Evolutionary conservation across 2,888 invertebrate species (phyloP).

Genomic region (Noctua pronuba): DNA sequence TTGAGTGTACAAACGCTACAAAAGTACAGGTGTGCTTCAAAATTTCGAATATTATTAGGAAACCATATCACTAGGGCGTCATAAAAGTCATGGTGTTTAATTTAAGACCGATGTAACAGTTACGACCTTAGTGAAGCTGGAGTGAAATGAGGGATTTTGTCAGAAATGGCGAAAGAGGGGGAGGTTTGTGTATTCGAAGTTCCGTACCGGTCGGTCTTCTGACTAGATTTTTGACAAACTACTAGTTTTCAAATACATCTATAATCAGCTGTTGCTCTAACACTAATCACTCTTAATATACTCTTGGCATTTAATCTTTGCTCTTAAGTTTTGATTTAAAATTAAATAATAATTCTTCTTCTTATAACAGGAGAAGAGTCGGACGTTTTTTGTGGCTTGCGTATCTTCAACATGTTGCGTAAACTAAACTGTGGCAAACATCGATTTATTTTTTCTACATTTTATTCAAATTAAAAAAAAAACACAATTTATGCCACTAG

Average conservation of each 20-base stretch:
- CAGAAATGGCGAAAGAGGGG: neutral
- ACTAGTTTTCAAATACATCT: slow-evolving; percentile 50
- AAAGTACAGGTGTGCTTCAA: neutral
- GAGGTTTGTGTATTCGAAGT: neutral
- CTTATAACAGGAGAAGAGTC: slow-evolving; percentile 81
- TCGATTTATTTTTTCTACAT: neutral
- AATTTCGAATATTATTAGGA: neutral
- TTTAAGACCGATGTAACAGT: neutral
- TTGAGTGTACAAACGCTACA: slow-evolving; percentile 11
- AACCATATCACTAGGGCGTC: neutral
- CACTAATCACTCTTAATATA: slow-evolving; percentile 74
- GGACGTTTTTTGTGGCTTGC: slow-evolving; percentile 53
- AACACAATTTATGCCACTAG: neutral
- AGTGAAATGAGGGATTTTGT: too few relatives aligned
- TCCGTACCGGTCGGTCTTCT: slow-evolving; percentile 28
- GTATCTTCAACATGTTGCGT: neutral
- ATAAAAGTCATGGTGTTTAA: neutral
- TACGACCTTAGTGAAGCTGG: neutral
- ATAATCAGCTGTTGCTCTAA: slow-evolving; percentile 51
- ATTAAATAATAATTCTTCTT: slow-evolving; percentile 72
- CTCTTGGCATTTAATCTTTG: slow-evolving; percentile 71
- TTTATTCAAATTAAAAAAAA: neutral
- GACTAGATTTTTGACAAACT: slow-evolving; percentile 60
- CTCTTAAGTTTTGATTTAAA: slow-evolving; percentile 66
- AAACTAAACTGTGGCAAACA: neutral